Conservation (phyloP, 2,888 invertebrate genomes). For the Tupiocoris notatus region DNA sequence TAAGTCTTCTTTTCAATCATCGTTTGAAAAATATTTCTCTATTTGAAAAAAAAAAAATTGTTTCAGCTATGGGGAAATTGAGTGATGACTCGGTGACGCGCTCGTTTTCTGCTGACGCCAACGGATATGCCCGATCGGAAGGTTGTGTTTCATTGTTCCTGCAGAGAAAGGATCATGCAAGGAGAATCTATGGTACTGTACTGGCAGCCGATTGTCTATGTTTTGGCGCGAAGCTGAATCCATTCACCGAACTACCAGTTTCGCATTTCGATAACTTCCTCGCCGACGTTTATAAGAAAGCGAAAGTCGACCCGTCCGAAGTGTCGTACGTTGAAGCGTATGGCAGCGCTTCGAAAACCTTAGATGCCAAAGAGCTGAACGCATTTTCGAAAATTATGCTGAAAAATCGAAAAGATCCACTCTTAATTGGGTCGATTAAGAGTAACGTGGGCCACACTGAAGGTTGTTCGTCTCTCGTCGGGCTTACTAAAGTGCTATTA, state of each 20-base stretch:
- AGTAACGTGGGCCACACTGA: conserved; percentile 64
- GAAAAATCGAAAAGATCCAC: conserved; percentile 52
- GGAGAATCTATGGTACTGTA: conserved; percentile 57
- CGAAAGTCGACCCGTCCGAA: conserved; percentile 42
- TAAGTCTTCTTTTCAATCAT: too few species aligned
- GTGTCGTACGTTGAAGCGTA: conserved; percentile 48
- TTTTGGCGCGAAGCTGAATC: not conserved
- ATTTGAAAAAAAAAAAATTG: too few species aligned
- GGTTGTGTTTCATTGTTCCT: conserved; percentile 55
- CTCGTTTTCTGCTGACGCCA: conserved; percentile 48
- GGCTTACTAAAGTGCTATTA: conserved; percentile 55
- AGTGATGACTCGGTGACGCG: not conserved
- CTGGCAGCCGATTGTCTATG: conserved; percentile 52
- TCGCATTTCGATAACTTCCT: conserved; percentile 13
- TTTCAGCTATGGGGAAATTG: not conserved
- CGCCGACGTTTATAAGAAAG: conserved; percentile 41
- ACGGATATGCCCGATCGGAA: conserved; percentile 57
- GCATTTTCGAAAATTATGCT: conserved; percentile 45
- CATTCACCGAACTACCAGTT: not conserved
- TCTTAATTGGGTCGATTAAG: conserved; percentile 63
- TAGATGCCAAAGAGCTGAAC: conserved; percentile 48
- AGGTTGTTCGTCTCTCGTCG: conserved; percentile 55
- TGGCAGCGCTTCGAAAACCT: conserved; percentile 45
- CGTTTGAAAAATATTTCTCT: too few species aligned
- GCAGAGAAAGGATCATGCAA: conserved; percentile 54